Base-by-base conservation (phyloP, 2,797 vertebrate species). In the Protosalanx chinensis region DNA sequence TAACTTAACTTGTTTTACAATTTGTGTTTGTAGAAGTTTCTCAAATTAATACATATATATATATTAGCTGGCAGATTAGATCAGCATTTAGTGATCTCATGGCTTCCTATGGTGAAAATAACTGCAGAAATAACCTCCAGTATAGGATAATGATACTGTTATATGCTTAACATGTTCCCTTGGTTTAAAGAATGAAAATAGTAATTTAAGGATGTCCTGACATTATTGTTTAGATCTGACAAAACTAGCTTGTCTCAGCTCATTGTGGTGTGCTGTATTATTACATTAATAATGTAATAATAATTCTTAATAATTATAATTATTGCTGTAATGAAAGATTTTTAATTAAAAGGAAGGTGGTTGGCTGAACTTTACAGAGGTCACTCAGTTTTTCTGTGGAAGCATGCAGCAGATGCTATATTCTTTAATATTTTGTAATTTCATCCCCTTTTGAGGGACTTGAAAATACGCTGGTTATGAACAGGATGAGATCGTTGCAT, bases 291-390 rank as follows among this genome's bases (percentile, higher is more conserved):
- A n/a, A n/a, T n/a, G n/a, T n/a, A n/a, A n/a, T n/a, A n/a, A n/a
- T n/a, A n/a, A n/a, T n/a, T n/a, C n/a, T n/a, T n/a, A n/a, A n/a
- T n/a, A n/a, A n/a, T n/a, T n/a, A 91, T 90, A 90, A 88, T 76
- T 92, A 88, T 85, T 83, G 41, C 74, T 70, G 79, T 85, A 81
- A 71, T 88, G 90, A 91, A 90, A 88, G 86, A 87, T 87, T 91
- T 91, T 91, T 90, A 90, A 92, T 92, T 92, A 91, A 91, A 91
- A 86, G 87, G 77, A 86, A 87, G 87, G 87, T 67, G 81, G 84
- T 88, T 88, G 82, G 87, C 85, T 89, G 81, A 81, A 72, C 86
- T 49, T 80, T 69, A 74, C 82, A 81, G 79, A 84, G 87, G 91
- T 92, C 86, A 83, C 75, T 10, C 35, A 85, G 84, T 86, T 88